These are phyloP conservation scores for Brevipalpus yothersi DNA, from an alignment of 1,140 invertebrate genomes.

Conservation along the genomic window DNA sequence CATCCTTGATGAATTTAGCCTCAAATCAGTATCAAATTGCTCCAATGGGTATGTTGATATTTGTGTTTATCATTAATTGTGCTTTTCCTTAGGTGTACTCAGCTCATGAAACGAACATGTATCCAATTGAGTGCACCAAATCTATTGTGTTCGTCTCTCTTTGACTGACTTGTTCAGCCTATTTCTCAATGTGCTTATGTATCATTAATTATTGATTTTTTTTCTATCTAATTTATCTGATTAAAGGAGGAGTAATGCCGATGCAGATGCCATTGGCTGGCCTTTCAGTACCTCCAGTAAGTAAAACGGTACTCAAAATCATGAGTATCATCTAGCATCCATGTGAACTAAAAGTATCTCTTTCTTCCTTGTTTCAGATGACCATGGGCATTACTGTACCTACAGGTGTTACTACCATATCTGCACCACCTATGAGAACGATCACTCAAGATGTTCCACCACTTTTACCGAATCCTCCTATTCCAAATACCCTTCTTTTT, in stretches of 20 bases:
- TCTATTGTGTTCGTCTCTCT: too few species aligned
- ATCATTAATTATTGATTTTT: not conserved
- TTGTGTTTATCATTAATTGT: too few species aligned
- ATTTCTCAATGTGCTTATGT: not conserved
- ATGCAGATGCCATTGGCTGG: not conserved
- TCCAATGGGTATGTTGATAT: not conserved
- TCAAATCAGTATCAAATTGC: not conserved
- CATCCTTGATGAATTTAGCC: not conserved
- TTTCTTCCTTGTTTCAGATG: not conserved
- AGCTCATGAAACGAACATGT: too few species aligned
- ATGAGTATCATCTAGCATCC: not conserved
- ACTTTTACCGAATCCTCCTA: too few species aligned
- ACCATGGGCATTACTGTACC: conserved; percentile 8
- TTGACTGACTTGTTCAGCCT: too few species aligned
- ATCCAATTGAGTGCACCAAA: too few species aligned
- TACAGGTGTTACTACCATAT: conserved; percentile 8
- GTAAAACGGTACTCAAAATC: not conserved
- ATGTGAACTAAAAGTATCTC: not conserved
- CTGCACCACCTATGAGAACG: conserved; percentile 8
- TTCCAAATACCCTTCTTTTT: not conserved
- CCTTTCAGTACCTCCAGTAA: not conserved
- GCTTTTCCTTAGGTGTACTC: too few species aligned
- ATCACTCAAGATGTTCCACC: not conserved
- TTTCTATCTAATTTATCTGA: not conserved
- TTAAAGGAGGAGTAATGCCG: conserved; percentile 1